Base-by-base conservation (phyloP, 2,888 invertebrate genomes). In the Linnaemya vulpina region DNA sequence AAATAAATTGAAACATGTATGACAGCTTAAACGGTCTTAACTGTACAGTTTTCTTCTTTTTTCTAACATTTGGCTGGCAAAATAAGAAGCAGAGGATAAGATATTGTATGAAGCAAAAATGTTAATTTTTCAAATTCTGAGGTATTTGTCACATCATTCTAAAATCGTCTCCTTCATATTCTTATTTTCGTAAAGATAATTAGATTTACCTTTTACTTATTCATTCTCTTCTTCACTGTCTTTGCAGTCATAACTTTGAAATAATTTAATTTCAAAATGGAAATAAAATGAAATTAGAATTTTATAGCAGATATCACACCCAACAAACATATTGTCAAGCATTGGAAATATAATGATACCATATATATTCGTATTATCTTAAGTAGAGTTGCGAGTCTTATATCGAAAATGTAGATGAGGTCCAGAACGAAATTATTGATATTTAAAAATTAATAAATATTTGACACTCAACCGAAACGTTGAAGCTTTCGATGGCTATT, bases 71-170 rank as follows among this genome's bases (percentile, higher is more conserved):
- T 38, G 22, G 46, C 8, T 10, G 11, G 7, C 43, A 35, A 10
- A 40, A n/a, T 25, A 8, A 60, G 15, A 60, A 62, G 35, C n/a
- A 7, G 11, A 43, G 15, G 40, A 43, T 78, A 63, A 51, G 17
- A 51, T 30, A 35, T 20, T 17, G 25, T 75, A 53, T 63, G 17
- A 25, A 30, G 25, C 9, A n/a, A 58, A 74, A 79, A 71, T 75
- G 40, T 62, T 43, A 73, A 74, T 65, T 67, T 65, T 76, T 71
- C 30, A 30, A 68, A 80, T 80, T 68, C 71, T 38, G 51, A 46
- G 68, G 76, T 62, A 68, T 46, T 75, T 77, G 80, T 74, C 71
- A 67, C 71, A 55, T 35, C 38, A 73, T 73, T 46, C 35, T 30
- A 15, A 67, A 46, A 73, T 40, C 30, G 3, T 74, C 38, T 30